Conservation (phyloP, 1,140 invertebrate species). For the Wiebesia pumilae region DNA sequence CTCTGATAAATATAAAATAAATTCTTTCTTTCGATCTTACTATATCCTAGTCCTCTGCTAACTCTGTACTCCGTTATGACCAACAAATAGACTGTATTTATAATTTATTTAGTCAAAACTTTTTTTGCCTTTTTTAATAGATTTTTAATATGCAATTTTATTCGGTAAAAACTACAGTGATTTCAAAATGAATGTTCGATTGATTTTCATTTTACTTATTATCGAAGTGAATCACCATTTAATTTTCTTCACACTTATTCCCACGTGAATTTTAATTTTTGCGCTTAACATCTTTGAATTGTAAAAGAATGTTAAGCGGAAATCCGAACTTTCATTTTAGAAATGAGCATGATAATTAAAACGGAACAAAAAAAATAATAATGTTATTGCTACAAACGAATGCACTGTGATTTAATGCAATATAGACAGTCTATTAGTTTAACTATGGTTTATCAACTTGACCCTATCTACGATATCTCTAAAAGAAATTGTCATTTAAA, state of each 20-base stretch:
- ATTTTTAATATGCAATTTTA: not conserved
- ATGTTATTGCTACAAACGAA: not conserved
- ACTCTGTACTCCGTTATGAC: constrained; percentile 55
- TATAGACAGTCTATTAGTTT: constrained; percentile 62
- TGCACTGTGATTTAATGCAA: constrained; percentile 8
- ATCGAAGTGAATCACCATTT: not conserved
- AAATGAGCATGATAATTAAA: not conserved
- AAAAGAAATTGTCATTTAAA: constrained; percentile 12
- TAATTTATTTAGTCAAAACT: constrained; percentile 35
- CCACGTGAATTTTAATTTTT: not conserved
- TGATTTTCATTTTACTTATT: too few species aligned
- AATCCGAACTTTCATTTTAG: not conserved
- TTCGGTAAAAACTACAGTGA: not conserved
- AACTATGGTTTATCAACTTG: constrained; percentile 44
- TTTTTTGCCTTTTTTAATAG: too few species aligned
- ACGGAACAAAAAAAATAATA: not conserved
- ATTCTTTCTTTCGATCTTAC: constrained; percentile 60
- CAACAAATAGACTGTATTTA: constrained; percentile 63
- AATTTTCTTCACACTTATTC: not conserved
- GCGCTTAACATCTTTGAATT: not conserved
- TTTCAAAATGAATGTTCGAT: not conserved
- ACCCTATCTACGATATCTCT: constrained; percentile 19
- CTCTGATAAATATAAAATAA: constrained; percentile 68
- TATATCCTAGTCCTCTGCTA: constrained; percentile 58
- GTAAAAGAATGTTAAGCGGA: not conserved